Conservation (phyloP, 2,113 vertebrate genomes). For the Pterocles orientalis region DNA sequence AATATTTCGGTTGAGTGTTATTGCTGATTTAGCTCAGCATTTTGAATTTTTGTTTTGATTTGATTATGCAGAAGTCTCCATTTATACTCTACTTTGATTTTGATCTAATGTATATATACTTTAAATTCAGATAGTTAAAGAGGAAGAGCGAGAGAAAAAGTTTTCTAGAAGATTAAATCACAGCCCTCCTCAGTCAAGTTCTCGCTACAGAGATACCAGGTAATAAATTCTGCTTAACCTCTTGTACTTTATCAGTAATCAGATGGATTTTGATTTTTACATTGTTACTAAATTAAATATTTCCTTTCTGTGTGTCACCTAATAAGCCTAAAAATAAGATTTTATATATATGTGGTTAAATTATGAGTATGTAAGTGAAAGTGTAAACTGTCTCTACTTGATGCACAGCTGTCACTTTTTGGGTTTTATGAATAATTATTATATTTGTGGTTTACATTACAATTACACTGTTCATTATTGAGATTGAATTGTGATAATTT, state of each 20-base stretch:
- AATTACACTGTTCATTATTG: background rate
- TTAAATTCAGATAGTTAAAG: constrained; percentile 81
- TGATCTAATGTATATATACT: background rate
- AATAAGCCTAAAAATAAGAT: background rate
- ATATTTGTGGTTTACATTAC: background rate
- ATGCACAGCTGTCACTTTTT: background rate
- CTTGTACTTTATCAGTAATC: background rate
- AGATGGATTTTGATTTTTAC: background rate
- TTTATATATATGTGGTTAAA: background rate
- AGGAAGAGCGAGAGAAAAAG: constrained; percentile 94
- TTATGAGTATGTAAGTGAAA: fast-evolving
- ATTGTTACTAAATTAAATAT: background rate
- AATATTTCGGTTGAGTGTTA: background rate
- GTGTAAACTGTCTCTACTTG: background rate
- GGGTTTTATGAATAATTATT: background rate
- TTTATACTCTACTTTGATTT: background rate
- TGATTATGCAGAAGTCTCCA: background rate
- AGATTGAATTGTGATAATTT: background rate
- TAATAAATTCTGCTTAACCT: constrained; percentile 26
- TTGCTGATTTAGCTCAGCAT: background rate
- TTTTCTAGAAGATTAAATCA: constrained; percentile 93
- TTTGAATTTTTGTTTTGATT: background rate
- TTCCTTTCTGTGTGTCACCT: background rate
- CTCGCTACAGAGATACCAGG: constrained; percentile 94
- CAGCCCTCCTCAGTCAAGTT: constrained; percentile 90